Percentiles rank a stretch among this genome's conserved stretches.
phyloP scores from a whole-genome alignment of 1,140 invertebrate species.

The Aphaenogaster rudis region DNA sequence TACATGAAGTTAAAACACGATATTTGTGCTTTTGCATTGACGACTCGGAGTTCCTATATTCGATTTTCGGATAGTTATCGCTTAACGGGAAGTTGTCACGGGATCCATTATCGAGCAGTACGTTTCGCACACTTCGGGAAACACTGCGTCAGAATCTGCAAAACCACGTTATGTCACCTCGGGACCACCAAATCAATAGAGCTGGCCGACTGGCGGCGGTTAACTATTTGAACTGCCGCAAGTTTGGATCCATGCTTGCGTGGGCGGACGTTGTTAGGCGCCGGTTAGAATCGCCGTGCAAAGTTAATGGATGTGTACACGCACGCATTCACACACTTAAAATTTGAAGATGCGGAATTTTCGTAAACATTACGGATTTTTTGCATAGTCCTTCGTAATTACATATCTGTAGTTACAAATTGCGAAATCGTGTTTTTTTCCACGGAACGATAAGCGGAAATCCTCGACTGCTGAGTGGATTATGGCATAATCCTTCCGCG shows the following conservation, averaged over 20 bases:
- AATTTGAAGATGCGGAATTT: neutral
- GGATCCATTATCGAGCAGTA: neutral
- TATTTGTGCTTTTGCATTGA: neutral
- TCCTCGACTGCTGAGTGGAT: slow-evolving; percentile 45
- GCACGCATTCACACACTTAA: too few species aligned
- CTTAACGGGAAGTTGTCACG: neutral
- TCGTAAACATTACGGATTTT: neutral
- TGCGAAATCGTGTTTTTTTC: neutral
- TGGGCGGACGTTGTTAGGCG: neutral
- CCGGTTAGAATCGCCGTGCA: slow-evolving; percentile 12
- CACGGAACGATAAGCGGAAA: slow-evolving; percentile 39
- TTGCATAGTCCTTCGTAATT: neutral
- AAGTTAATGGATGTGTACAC: neutral
- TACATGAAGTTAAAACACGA: neutral
- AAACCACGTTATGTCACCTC: slow-evolving; percentile 64
- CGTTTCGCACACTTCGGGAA: slow-evolving; percentile 44
- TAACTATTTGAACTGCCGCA: slow-evolving; percentile 71
- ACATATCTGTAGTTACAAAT: slow-evolving; percentile 4
- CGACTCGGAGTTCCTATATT: neutral
- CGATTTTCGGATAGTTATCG: neutral
- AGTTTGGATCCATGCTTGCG: slow-evolving; percentile 59
- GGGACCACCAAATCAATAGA: slow-evolving; percentile 71
- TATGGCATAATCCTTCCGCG: slow-evolving; percentile 46
- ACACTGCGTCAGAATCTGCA: slow-evolving; percentile 52
- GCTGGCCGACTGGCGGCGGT: slow-evolving; percentile 56